A percentile compares a stretch with the other conserved stretches of the same genome.
Conservation (phyloP, 2,888 invertebrate genomes). For the Drosophila phalerata region DNA sequence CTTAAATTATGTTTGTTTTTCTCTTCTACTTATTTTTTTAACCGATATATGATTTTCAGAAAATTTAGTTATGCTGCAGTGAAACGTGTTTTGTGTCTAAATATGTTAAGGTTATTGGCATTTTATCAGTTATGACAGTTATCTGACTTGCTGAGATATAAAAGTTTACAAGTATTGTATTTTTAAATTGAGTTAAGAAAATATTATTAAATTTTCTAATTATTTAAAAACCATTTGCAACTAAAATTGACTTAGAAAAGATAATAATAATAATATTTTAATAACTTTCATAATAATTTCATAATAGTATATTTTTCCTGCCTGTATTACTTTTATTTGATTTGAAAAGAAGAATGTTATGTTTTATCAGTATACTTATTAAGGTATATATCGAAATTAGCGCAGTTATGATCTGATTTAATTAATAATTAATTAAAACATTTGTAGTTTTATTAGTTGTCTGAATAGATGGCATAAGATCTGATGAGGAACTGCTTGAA, state of each 20-base stretch:
- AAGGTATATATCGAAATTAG: too few relatives aligned
- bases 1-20: constrained; percentile 23
- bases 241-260: too few relatives aligned
- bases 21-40: neutral
- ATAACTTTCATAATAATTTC: too few relatives aligned
- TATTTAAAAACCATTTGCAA: too few relatives aligned
- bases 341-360: too few relatives aligned
- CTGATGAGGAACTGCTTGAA: neutral
- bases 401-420: neutral
- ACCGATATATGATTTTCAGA: constrained; percentile 2
- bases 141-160: neutral
- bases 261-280: too few relatives aligned
- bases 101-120: neutral
- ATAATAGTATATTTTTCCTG: too few relatives aligned
- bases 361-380: too few relatives aligned
- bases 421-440: neutral
- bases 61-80: constrained; percentile 1
- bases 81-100: neutral
- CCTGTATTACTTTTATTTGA: too few relatives aligned
- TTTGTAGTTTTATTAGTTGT: neutral
- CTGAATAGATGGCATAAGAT: neutral
- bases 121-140: neutral
- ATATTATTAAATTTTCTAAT: too few relatives aligned
- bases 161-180: too few relatives aligned
- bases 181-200: too few relatives aligned